Conservation (phyloP, 92 coral and sea anemone species). For the Epizoanthus rinbou region DNA sequence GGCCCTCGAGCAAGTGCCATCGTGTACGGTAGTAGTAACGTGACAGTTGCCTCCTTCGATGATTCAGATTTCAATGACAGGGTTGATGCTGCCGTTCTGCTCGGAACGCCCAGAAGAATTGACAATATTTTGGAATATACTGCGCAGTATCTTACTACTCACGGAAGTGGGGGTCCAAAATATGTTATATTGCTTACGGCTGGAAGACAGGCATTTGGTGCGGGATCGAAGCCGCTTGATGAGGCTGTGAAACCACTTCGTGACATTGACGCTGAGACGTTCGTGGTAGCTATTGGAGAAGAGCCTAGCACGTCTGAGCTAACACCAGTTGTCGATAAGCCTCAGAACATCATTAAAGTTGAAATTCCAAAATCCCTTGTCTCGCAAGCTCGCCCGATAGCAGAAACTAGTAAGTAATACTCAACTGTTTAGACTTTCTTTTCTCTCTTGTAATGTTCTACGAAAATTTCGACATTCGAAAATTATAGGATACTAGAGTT, state of each 20-base stretch:
- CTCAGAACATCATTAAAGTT: conserved; percentile 29
- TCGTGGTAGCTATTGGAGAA: conserved; percentile 32
- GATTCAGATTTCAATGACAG: conserved; percentile 20
- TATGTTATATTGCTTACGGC: conserved; percentile 24
- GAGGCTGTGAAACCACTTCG: conserved; percentile 39
- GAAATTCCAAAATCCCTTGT: neutral
- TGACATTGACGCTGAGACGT: conserved; percentile 29
- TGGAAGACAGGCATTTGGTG: conserved; percentile 9
- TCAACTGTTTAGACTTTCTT: neutral
- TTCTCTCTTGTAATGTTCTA: neutral
- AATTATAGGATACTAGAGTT: too few relatives aligned
- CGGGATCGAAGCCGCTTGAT: conserved; percentile 13
- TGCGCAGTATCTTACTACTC: conserved; percentile 23
- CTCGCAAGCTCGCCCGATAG: conserved; percentile 3
- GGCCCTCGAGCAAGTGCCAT: conserved; percentile 39
- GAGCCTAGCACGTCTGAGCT: conserved; percentile 1
- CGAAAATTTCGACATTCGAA: too few relatives aligned
- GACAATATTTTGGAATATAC: conserved; percentile 6
- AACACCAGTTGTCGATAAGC: neutral
- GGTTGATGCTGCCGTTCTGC: conserved; percentile 12
- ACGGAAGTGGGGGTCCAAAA: conserved; percentile 12
- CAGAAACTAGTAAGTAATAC: conserved; percentile 21
- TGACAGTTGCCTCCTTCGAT: conserved; percentile 3
- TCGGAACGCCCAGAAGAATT: conserved; percentile 29
- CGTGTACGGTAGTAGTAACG: conserved; percentile 9